phyloP scores from a whole-genome alignment of 2,113 vertebrate species.

The Cromileptes altivelis region DNA sequence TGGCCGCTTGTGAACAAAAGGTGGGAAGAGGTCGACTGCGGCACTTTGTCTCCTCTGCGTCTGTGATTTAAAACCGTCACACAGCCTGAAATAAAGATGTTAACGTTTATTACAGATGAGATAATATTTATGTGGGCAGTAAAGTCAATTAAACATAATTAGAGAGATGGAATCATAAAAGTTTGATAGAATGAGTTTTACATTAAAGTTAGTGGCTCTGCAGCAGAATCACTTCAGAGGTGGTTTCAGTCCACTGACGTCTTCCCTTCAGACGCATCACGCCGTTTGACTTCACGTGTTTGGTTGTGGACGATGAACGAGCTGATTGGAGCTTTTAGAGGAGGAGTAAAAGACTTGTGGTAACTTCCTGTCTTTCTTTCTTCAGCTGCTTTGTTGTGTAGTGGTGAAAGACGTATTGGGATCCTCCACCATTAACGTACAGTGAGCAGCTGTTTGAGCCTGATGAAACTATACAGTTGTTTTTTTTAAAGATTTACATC shows the following conservation, averaged over 20 bases:
- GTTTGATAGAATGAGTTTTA: slow-evolving; percentile 18
- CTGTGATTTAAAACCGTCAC: slow-evolving; percentile 38
- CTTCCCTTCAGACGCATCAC: not conserved
- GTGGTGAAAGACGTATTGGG: not conserved
- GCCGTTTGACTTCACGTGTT: not conserved
- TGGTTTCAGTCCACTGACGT: not conserved
- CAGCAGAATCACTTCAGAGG: not conserved
- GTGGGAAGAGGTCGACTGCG: slow-evolving; percentile 29
- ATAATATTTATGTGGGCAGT: slow-evolving; percentile 66
- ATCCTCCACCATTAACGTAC: no score
- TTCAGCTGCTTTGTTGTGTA: not conserved
- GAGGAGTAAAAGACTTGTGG: no score
- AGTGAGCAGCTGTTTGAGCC: no score
- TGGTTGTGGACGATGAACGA: not conserved
- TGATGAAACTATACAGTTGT: not conserved
- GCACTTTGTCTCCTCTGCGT: not conserved
- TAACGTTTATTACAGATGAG: slow-evolving; percentile 56
- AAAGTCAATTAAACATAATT: slow-evolving; percentile 65
- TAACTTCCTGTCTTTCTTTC: not conserved
- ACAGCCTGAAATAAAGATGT: slow-evolving; percentile 33
- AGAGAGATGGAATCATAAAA: slow-evolving; percentile 66
- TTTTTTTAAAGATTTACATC: not conserved
- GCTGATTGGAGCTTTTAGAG: not conserved
- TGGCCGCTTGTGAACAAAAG: slow-evolving; percentile 33
- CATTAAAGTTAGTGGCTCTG: slow-evolving; percentile 30